These are phyloP conservation scores for Drosophila nr. fundita DNA, from an alignment of 2,888 invertebrate species.

Conservation along the genomic window DNA sequence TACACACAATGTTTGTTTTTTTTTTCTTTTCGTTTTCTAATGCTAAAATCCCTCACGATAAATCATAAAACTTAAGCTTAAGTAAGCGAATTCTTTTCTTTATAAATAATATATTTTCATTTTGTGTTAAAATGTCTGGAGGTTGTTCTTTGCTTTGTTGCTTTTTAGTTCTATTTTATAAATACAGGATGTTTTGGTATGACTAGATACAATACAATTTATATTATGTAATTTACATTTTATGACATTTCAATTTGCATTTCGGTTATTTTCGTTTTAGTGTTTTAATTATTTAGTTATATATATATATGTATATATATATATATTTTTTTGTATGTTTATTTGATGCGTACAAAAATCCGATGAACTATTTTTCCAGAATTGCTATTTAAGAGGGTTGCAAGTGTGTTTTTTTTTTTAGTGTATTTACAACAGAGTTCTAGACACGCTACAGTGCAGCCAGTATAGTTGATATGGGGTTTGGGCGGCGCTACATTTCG, in stretches of 20 bases:
- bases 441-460: slow-evolving; percentile 52
- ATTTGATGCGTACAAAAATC: slow-evolving; percentile 54
- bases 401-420: slow-evolving; percentile 15
- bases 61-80: slow-evolving; percentile 67
- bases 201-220: slow-evolving; percentile 49
- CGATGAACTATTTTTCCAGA: slow-evolving; percentile 37
- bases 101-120: slow-evolving; percentile 52
- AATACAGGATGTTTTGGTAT: slow-evolving; percentile 44
- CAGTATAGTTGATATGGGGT: slow-evolving; percentile 39
- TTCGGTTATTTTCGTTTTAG: slow-evolving; percentile 9
- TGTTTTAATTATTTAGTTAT: slow-evolving; percentile 24
- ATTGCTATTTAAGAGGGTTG: slow-evolving; percentile 27
- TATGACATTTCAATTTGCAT: slow-evolving; percentile 36
- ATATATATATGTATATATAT: slow-evolving; percentile 16
- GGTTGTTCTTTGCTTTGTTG: slow-evolving; percentile 26
- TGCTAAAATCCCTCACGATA: slow-evolving; percentile 51
- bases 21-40: slow-evolving; percentile 27
- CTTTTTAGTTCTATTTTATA: slow-evolving; percentile 42
- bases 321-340: slow-evolving; percentile 4
- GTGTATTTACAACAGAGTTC: slow-evolving; percentile 57
- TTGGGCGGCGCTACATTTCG: slow-evolving; percentile 1
- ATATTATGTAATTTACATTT: slow-evolving; percentile 42
- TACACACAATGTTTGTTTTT: slow-evolving; percentile 35
- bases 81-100: slow-evolving; percentile 70
- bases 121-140: slow-evolving; percentile 49